Base-by-base conservation (phyloP, 2,888 invertebrate genomes). In the Physocephala rufipes region DNA sequence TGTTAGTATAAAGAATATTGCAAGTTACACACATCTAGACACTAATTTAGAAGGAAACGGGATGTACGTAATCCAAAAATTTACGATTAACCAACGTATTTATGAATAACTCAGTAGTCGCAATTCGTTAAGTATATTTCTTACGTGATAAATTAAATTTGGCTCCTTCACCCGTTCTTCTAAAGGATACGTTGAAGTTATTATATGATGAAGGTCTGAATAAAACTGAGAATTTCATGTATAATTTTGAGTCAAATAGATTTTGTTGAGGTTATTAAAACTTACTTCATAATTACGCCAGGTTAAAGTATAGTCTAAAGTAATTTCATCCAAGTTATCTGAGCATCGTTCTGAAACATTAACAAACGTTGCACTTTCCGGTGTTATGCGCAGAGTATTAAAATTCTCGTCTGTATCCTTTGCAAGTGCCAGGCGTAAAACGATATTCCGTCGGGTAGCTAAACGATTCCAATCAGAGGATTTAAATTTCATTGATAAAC, bases 391-490 rank as follows among this genome's bases (percentile, higher is more conserved):
- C 19, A 83, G 30, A 2, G 78, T 76, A 0, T 74, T 75, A 21
- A 80, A 75, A 1, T 80, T 76, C 13, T 79, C 77, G 16, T 79
- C 76, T 0, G 72, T 21, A 3, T 75, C 76, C 28, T 79, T 80
- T 13, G 76, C 74, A 45, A 79, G 79, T 24, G 80, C 79, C 73
- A 82, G 79, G 65, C 79, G 74, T 5, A 84, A 55, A 2, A 83
- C 45, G 0, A 85, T 76, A 67, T 81, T 79, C 13, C 85, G 79
- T 9, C 83, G 79, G 3, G 75, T 30, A 2, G 85, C 78, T 67
- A 84, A 71, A n/a, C 82, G 80, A 78, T 85, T 85, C 85, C 85
- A 85, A 26, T 75, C 70, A 0, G 82, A 85, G 3, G 73, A 76
- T 45, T 47, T 65, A 69, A 81, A 85, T 70, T 81, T 82, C 72